phyloP scores from a whole-genome alignment of 1,140 invertebrate genomes.

The Pachypeltis micranthus region DNA sequence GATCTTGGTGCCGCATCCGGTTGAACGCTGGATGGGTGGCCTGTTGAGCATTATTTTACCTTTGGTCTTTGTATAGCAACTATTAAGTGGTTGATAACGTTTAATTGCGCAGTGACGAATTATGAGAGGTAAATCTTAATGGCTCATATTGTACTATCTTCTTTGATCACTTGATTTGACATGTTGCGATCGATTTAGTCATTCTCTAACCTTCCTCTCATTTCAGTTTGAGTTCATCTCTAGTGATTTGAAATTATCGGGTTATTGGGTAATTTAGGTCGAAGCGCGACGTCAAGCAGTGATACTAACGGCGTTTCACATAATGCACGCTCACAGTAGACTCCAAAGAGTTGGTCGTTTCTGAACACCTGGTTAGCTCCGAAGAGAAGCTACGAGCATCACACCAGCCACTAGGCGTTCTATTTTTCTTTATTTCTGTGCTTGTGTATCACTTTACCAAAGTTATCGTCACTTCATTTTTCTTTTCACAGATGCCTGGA shows the following conservation, averaged over 20 bases:
- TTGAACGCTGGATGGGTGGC: too few relatives aligned
- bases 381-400: not conserved
- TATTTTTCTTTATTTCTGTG: not conserved
- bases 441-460: not conserved
- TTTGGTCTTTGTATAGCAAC: not conserved
- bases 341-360: not conserved
- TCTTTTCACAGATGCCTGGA: conserved; percentile 13
- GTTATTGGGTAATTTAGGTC: not conserved
- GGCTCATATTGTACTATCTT: not conserved
- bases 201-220: not conserved
- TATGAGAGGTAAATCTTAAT: not conserved
- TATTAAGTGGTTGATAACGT: not conserved
- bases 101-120: not conserved
- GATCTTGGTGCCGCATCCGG: too few relatives aligned
- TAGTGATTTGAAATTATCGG: not conserved
- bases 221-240: not conserved
- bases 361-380: not conserved
- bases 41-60: not conserved
- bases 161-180: not conserved
- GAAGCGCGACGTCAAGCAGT: not conserved
- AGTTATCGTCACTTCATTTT: not conserved
- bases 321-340: not conserved
- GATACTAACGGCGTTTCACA: not conserved
- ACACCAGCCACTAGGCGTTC: not conserved
- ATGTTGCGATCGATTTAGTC: not conserved